Percentiles rank a stretch among this genome's conserved stretches.
These are phyloP conservation scores for Pyrrhia umbra DNA, from an alignment of 2,888 invertebrate genomes.

Conservation along the genomic window DNA sequence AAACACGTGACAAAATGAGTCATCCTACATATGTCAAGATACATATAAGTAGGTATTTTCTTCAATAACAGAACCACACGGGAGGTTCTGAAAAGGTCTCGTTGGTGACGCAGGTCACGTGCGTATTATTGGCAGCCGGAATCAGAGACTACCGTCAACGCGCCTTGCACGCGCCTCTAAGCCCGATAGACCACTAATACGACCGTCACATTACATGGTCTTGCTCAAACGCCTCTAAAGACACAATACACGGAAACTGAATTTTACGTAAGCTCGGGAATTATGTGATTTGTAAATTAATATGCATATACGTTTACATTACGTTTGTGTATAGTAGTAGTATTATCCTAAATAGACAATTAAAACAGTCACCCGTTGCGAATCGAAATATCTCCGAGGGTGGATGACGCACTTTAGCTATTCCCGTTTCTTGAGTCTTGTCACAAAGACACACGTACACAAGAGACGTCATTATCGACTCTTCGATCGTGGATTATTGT, in stretches of 20 bases:
- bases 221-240: constrained; percentile 17
- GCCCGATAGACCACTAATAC: constrained; percentile 61
- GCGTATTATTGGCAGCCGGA: constrained; percentile 86
- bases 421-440: constrained; percentile 62
- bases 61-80: constrained; percentile 73
- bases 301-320: constrained; percentile 5
- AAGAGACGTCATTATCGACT: constrained; percentile 76
- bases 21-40: constrained; percentile 63
- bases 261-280: constrained; percentile 44
- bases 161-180: constrained; percentile 64
- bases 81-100: constrained; percentile 68
- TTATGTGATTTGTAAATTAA: constrained; percentile 52
- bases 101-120: constrained; percentile 80
- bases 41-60: constrained; percentile 73
- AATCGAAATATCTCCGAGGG: constrained; percentile 40
- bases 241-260: constrained; percentile 34
- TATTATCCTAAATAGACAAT: constrained; percentile 43
- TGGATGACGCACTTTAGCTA: constrained; percentile 58
- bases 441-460: constrained; percentile 77
- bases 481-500: constrained; percentile 75
- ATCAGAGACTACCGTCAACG: constrained; percentile 81
- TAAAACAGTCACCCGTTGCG: constrained; percentile 13
- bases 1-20: constrained; percentile 68
- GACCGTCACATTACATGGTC: constrained; percentile 41
- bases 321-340: constrained; percentile 21